Percentiles rank a stretch among this genome's conserved stretches.
Conservation (phyloP, 37 sponge, comb jelly and placozoan species). For the Ianthella basta region DNA sequence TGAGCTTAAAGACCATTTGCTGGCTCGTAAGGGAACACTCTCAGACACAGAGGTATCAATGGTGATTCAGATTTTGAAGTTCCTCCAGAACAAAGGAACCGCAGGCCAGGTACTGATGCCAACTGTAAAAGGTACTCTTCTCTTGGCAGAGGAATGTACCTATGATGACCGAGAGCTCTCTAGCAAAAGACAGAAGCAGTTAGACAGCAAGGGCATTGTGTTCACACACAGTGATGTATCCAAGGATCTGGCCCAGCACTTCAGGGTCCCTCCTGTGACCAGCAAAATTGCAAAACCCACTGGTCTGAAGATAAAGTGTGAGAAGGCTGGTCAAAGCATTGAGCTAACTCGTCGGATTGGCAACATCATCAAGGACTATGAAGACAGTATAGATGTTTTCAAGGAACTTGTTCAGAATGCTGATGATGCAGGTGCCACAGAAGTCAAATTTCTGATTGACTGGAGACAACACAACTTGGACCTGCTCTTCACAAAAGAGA, state of each 20-base stretch:
- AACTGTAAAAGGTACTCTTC: constrained; percentile 31
- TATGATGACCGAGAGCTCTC: constrained; percentile 58
- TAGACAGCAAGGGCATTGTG: background rate
- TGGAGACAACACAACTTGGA: constrained; percentile 52
- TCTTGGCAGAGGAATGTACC: constrained; percentile 33
- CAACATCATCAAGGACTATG: constrained; percentile 66
- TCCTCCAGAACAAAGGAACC: constrained; percentile 13
- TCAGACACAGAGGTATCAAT: constrained; percentile 14
- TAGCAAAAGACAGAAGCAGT: constrained; percentile 22
- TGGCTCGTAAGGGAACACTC: background rate
- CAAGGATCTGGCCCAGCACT: constrained; percentile 32
- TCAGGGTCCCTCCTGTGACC: constrained; percentile 55
- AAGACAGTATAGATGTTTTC: constrained; percentile 63
- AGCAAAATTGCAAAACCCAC: constrained; percentile 51
- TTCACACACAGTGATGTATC: constrained; percentile 44
- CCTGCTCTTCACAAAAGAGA: constrained; percentile 47
- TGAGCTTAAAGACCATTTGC: constrained; percentile 1
- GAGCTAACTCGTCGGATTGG: constrained; percentile 59
- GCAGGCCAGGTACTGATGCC: constrained; percentile 41
- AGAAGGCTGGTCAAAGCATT: constrained; percentile 31
- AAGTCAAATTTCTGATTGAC: constrained; percentile 77
- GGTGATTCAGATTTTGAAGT: constrained; percentile 33
- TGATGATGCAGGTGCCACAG: constrained; percentile 80
- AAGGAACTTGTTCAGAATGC: constrained; percentile 90
- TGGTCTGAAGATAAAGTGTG: constrained; percentile 25